Evolutionary conservation across 2,888 invertebrate species (phyloP).

Genomic region (Hipparchia sbordonii): DNA sequence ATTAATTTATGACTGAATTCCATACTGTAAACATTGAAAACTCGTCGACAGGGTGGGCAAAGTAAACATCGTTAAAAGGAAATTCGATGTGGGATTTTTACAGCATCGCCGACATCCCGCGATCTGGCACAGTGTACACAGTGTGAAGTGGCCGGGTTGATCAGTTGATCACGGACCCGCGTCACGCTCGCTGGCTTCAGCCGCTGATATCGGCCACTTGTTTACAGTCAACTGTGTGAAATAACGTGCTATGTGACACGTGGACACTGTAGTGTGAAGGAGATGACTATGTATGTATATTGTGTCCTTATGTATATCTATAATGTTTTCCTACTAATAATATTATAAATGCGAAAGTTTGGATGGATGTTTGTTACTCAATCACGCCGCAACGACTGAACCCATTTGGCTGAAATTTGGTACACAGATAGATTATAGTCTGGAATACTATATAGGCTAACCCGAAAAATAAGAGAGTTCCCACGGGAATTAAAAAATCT

Average conservation of each 20-base stretch:
- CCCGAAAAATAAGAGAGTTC: too few species aligned
- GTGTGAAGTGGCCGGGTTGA: slow-evolving; percentile 17
- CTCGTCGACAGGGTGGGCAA: background rate
- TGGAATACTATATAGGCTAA: too few species aligned
- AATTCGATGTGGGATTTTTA: slow-evolving; percentile 15
- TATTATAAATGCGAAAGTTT: too few species aligned
- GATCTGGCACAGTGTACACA: slow-evolving; percentile 3
- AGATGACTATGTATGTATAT: background rate
- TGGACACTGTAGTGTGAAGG: background rate
- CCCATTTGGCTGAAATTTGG: too few species aligned
- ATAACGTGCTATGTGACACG: slow-evolving; percentile 4
- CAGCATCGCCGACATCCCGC: slow-evolving; percentile 6
- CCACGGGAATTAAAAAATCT: too few species aligned
- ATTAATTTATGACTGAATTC: slow-evolving; percentile 2
- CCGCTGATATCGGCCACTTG: background rate
- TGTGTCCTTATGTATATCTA: too few species aligned
- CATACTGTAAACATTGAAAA: background rate
- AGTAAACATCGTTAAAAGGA: slow-evolving; percentile 21
- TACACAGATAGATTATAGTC: too few species aligned
- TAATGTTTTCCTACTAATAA: too few species aligned
- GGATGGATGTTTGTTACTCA: too few species aligned
- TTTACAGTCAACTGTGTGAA: background rate
- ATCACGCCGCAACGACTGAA: too few species aligned
- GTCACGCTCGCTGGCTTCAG: slow-evolving; percentile 24
- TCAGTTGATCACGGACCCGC: slow-evolving; percentile 35